Evolutionary conservation across 1,140 invertebrate species (phyloP), one percentile per base, ranked within the genome.

Genomic region (Tribolium madens): DNA sequence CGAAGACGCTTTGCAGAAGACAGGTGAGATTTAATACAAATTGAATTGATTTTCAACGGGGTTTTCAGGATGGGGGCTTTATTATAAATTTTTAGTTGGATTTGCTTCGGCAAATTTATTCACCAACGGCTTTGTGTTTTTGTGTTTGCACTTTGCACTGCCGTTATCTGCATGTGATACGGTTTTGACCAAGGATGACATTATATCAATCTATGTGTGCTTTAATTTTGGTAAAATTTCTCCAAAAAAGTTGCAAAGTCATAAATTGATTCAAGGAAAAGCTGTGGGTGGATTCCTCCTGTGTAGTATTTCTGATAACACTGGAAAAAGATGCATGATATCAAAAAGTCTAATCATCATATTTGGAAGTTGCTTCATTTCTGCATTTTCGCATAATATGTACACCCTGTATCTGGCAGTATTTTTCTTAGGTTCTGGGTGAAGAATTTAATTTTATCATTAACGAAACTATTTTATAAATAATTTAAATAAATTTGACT

Each of bases 211-310:
- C 1, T 57, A 71, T 53, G 31, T 81, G n/a, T 75, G 47, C 18
- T 78, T 73, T 21, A 72, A 47, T 46, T 53, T 76, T 5, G 78
- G 78, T 81, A 75, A 75, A n/a, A 77, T 9, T 9, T 47, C 26
- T 3, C n/a, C 18, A 1, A 52, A 9, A 7, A 18, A 12, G n/a
- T n/a, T n/a, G n/a, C n/a, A 75, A 48, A 18, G 17, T 46, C 33
- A 15, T 36, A 68, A 10, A 13, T 75, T 26, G 14, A 12, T 68
- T 77, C 10, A 71, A 83, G 82, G 82, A 7, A 79, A 78, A 73
- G 77, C 79, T 1, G n/a, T 83, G 17, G 82, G 82, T 2, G 78
- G 82, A 1, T 81, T 81, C 36, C 42, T 81, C 2, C 71, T 83
- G 15, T 75, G 71, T 26, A 17, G 64, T 12, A 18, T 79, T 4